These are phyloP conservation scores for Procambarus clarkii DNA, from an alignment of 1,140 invertebrate genomes.

Conservation along the genomic window DNA sequence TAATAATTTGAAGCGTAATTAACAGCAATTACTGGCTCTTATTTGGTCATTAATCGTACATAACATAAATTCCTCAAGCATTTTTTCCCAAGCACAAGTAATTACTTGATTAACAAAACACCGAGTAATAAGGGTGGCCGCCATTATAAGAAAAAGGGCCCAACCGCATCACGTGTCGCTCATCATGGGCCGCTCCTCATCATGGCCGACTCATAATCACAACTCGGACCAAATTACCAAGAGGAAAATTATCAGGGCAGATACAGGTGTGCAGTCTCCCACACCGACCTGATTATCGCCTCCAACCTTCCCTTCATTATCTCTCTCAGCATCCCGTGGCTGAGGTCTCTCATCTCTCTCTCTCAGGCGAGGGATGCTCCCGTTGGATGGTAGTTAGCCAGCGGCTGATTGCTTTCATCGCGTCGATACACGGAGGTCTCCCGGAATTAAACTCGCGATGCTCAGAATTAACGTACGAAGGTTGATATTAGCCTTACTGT, in stretches of 20 bases:
- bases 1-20: no score
- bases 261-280: background rate
- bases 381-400: no score
- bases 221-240: background rate
- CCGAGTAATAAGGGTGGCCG: background rate
- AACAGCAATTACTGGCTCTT: no score
- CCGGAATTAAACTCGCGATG: no score
- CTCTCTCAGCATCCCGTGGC: background rate
- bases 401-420: no score
- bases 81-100: background rate
- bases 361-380: no score
- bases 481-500: no score
- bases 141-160: background rate
- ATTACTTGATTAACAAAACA: background rate
- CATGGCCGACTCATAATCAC: background rate
- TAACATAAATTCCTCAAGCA: background rate
- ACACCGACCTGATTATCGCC: background rate
- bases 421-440: no score
- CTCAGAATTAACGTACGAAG: no score
- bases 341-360: background rate
- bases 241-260: background rate
- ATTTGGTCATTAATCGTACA: background rate
- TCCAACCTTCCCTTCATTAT: background rate
- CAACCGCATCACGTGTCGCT: no score
- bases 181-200: background rate